Conservation (phyloP, 2,113 vertebrate species). For the Corythornis vintsioides region DNA sequence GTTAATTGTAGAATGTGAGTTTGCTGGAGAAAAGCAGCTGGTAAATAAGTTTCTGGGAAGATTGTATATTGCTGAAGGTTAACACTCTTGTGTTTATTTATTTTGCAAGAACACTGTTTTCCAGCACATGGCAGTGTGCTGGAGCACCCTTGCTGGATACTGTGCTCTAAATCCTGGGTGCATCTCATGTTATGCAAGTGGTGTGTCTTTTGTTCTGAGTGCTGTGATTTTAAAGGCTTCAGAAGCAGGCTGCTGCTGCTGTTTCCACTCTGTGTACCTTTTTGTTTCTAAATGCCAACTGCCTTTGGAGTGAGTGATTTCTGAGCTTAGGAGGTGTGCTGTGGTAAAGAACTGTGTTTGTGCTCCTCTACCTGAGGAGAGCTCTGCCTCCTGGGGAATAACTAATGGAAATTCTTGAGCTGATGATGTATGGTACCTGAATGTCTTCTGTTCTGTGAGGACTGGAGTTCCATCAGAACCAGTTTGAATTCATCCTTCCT, state of each 20-base stretch:
- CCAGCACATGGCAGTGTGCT: fast-evolving
- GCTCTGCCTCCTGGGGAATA: not conserved
- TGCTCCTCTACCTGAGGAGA: not conserved
- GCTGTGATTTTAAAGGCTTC: not conserved
- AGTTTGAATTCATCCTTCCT: not conserved
- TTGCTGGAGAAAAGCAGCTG: not conserved
- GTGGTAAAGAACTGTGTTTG: not conserved
- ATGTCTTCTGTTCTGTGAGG: not conserved
- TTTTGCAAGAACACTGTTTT: not conserved
- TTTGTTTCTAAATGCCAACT: not conserved
- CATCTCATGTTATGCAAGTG: not conserved
- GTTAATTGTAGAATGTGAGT: not conserved
- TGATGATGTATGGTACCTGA: fast-evolving
- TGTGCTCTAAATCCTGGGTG: not conserved
- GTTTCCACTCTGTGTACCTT: not conserved
- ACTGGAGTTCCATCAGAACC: not conserved
- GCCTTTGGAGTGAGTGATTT: not conserved
- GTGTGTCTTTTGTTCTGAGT: not conserved
- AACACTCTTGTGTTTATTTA: not conserved
- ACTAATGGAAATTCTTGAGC: not conserved
- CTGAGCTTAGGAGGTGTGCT: not conserved
- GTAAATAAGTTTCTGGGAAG: not conserved
- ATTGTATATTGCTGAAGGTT: not conserved
- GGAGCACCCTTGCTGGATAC: not conserved
- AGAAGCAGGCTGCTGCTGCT: not conserved